These are phyloP conservation scores for Hemicrepidius hirtus DNA, from an alignment of 2,888 invertebrate genomes.

Conservation along the genomic window DNA sequence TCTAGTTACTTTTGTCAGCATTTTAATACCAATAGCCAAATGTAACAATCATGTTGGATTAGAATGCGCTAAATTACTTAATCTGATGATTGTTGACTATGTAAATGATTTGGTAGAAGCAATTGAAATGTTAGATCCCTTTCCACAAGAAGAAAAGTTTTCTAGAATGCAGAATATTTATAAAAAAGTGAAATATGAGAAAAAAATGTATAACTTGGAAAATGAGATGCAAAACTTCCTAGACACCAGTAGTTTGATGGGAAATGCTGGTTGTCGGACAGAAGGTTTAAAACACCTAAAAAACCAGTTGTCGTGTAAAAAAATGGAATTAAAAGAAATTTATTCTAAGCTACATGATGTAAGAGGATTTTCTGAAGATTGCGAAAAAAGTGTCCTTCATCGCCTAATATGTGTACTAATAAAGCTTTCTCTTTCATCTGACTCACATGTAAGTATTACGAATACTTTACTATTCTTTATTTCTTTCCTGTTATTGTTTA, in stretches of 20 bases:
- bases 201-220: constrained; percentile 63
- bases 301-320: constrained; percentile 74
- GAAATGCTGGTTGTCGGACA: constrained; percentile 61
- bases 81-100: constrained; percentile 75
- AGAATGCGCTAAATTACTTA: constrained; percentile 71
- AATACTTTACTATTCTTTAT: not conserved
- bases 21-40: constrained; percentile 72
- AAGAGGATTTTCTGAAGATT: constrained; percentile 81
- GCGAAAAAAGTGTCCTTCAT: constrained; percentile 78
- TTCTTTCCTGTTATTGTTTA: not conserved
- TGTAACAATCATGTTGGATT: constrained; percentile 66
- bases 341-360: constrained; percentile 74
- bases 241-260: constrained; percentile 66
- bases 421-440: constrained; percentile 73
- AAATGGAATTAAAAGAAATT: constrained; percentile 73
- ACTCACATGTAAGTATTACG: constrained; percentile 72
- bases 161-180: constrained; percentile 65
- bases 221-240: constrained; percentile 74
- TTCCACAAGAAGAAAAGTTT: constrained; percentile 71
- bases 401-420: constrained; percentile 77
- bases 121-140: constrained; percentile 73
- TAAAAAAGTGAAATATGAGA: constrained; percentile 65
- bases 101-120: constrained; percentile 71
- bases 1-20: constrained; percentile 74
- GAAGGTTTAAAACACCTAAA: constrained; percentile 76